Conservation (phyloP, 1,140 invertebrate species). For the Eumaeus atala region DNA sequence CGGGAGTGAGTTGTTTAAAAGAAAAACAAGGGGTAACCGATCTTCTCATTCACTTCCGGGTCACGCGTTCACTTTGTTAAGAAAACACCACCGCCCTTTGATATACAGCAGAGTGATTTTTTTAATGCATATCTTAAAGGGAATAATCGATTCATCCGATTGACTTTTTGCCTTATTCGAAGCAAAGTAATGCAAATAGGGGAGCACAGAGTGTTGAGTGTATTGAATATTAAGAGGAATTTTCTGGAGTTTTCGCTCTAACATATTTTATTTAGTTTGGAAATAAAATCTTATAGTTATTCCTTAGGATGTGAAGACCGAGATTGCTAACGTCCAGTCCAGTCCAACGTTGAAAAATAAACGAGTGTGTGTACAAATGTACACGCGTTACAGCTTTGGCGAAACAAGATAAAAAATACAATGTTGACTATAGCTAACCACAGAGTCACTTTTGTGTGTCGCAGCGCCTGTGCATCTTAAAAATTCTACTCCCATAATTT, state of each 20-base stretch:
- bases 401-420: no score
- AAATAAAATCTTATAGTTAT: no score
- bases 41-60: slow-evolving; percentile 36
- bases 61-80: slow-evolving; percentile 49
- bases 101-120: slow-evolving; percentile 36
- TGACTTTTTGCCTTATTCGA: slow-evolving; percentile 10
- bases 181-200: not conserved
- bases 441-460: no score
- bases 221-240: slow-evolving; percentile 3
- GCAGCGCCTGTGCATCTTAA: no score
- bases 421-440: no score
- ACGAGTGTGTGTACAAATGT: no score
- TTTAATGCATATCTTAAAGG: slow-evolving; percentile 40
- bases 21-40: slow-evolving; percentile 40
- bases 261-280: no score
- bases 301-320: no score
- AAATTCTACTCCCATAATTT: no score
- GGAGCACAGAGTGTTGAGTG: not conserved
- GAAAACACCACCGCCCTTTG: slow-evolving; percentile 42
- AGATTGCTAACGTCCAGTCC: no score
- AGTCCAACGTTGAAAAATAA: no score
- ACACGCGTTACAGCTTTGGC: no score
- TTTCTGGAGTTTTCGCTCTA: not conserved
- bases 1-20: slow-evolving; percentile 39
- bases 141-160: slow-evolving; percentile 18